Conservation (phyloP, 2,888 invertebrate genomes). For the Halocaridina rubra region DNA sequence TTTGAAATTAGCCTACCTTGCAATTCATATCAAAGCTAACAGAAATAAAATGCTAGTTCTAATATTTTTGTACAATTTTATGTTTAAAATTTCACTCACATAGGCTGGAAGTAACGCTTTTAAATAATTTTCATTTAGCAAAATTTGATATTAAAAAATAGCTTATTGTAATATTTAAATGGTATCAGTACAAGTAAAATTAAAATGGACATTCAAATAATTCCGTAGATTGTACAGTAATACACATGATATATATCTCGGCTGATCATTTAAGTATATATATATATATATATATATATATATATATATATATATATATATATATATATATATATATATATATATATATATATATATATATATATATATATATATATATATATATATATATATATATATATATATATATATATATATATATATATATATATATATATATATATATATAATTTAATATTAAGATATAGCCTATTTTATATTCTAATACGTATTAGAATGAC, state of each 20-base stretch:
- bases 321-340: conserved; percentile 8
- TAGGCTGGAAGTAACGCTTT: too few relatives aligned
- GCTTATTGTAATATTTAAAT: too few relatives aligned
- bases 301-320: conserved; percentile 3
- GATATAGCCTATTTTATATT: not conserved
- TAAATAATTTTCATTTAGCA: too few relatives aligned
- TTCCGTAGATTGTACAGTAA: too few relatives aligned
- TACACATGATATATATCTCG: not conserved
- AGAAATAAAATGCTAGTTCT: too few relatives aligned
- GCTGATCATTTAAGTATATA: not conserved
- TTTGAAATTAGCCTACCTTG: too few relatives aligned
- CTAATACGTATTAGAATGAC: not conserved
- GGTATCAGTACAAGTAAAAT: too few relatives aligned
- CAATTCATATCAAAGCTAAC: too few relatives aligned
- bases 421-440: conserved; percentile 45
- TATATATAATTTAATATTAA: conserved; percentile 33
- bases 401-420: conserved; percentile 44
- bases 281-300: not conserved
- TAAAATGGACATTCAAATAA: too few relatives aligned
- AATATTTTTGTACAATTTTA: too few relatives aligned
- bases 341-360: conserved; percentile 28
- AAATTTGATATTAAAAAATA: too few relatives aligned
- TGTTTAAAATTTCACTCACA: too few relatives aligned
- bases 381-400: conserved; percentile 29
- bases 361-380: conserved; percentile 16